These are phyloP conservation scores for Hestina assimilis DNA, from an alignment of 1,140 invertebrate species.

Conservation along the genomic window DNA sequence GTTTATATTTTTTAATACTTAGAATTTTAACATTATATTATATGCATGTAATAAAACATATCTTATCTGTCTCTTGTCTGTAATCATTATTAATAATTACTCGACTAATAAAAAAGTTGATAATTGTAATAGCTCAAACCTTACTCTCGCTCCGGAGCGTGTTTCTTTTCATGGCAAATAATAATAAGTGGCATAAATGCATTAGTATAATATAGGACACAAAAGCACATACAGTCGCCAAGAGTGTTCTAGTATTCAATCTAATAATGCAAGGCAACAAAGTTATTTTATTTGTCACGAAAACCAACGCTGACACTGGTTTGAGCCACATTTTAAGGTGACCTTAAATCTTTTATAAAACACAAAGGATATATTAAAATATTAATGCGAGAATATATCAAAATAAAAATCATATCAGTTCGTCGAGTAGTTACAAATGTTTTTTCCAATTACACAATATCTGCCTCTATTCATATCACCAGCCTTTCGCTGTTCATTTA, in stretches of 20 bases:
- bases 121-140: neutral
- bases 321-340: no score
- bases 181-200: no score
- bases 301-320: no score
- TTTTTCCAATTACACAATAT: neutral
- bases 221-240: no score
- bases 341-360: no score
- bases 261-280: neutral
- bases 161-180: neutral
- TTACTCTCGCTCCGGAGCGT: no score
- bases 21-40: neutral
- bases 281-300: neutral
- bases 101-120: neutral
- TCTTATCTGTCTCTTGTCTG: neutral
- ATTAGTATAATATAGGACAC: no score
- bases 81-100: neutral
- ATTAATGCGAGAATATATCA: neutral
- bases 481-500: neutral
- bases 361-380: no score
- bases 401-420: neutral
- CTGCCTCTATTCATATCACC: neutral
- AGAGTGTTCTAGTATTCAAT: neutral
- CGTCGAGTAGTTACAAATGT: no score
- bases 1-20: conserved; percentile 8
- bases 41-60: neutral